These are phyloP conservation scores for Tetranychus cinnabarinus DNA, from an alignment of 1,140 invertebrate species.

Conservation along the genomic window DNA sequence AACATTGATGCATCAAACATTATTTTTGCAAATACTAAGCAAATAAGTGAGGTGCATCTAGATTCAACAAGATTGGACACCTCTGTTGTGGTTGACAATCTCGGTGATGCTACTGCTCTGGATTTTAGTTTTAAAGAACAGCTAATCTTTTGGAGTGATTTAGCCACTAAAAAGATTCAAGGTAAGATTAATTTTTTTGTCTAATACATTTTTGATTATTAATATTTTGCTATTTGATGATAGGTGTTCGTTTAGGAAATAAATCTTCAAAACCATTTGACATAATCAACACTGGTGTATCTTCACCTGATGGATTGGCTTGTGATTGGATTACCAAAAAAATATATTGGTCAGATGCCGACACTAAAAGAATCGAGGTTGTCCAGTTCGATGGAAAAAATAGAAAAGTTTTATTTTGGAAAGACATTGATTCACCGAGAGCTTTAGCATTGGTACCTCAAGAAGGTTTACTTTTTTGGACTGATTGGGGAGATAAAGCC, in stretches of 20 bases:
- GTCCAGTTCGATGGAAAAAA: slow-evolving; percentile 37
- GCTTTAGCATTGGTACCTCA: slow-evolving; percentile 83
- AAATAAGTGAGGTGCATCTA: slow-evolving; percentile 50
- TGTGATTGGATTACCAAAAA: slow-evolving; percentile 91
- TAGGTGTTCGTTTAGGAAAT: not conserved
- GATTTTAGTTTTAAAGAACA: slow-evolving; percentile 57
- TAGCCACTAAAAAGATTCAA: slow-evolving; percentile 53
- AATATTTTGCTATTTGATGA: not conserved
- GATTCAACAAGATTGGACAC: slow-evolving; percentile 15
- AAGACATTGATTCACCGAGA: slow-evolving; percentile 63
- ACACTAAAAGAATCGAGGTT: slow-evolving; percentile 76
- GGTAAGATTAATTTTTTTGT: slow-evolving; percentile 20
- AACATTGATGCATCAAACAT: too few relatives aligned
- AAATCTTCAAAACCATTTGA: too few relatives aligned
- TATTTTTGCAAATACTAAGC: slow-evolving; percentile 40
- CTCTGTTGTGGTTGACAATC: slow-evolving; percentile 26
- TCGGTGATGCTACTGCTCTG: slow-evolving; percentile 55
- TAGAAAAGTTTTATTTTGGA: slow-evolving; percentile 54
- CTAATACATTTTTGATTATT: not conserved
- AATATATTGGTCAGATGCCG: slow-evolving; percentile 84
- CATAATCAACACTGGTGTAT: slow-evolving; percentile 34
- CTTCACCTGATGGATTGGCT: slow-evolving; percentile 69
- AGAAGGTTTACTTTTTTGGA: slow-evolving; percentile 63
- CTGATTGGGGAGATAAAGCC: slow-evolving; percentile 69
- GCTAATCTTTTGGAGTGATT: slow-evolving; percentile 74